These are phyloP conservation scores for Tetragnatha montana DNA, from an alignment of 2,888 invertebrate species.

Conservation along the genomic window DNA sequence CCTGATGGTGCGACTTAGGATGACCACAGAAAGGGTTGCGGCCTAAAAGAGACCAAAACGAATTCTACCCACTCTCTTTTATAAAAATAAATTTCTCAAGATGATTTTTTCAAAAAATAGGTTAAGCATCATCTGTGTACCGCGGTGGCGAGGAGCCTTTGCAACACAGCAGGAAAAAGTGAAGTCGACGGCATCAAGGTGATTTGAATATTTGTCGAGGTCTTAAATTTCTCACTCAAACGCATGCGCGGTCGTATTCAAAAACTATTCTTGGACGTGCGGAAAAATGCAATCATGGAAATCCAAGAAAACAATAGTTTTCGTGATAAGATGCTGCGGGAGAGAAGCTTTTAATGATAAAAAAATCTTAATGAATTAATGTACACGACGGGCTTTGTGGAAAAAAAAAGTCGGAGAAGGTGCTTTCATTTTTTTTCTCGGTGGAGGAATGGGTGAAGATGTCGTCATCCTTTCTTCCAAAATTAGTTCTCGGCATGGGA, in stretches of 20 bases:
- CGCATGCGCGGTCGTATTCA: conserved; percentile 44
- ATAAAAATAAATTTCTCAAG: background rate
- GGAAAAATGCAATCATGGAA: conserved; percentile 24
- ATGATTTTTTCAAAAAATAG: background rate
- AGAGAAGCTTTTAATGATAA: background rate
- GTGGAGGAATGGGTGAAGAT: conserved; percentile 13
- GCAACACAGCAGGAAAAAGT: background rate
- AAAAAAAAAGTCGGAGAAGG: background rate
- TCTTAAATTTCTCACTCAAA: conserved; percentile 27
- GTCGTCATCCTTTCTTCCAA: conserved; percentile 46
- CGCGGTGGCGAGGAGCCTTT: background rate
- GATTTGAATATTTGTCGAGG: conserved; percentile 52
- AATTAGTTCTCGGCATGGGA: conserved; percentile 27
- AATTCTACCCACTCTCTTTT: background rate
- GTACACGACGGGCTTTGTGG: background rate
- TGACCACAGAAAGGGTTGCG: background rate
- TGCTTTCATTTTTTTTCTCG: conserved; percentile 5
- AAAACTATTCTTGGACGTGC: conserved; percentile 55
- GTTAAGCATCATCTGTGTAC: background rate
- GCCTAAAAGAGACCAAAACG: background rate
- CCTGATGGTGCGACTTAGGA: background rate
- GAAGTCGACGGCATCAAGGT: conserved; percentile 28
- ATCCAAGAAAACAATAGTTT: background rate
- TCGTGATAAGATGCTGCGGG: background rate
- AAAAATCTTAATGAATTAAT: too few relatives aligned